Percentiles rank a stretch among this genome's conserved stretches.
phyloP scores from a whole-genome alignment of 2,888 invertebrate species.

The Meliscaeva auricollis region DNA sequence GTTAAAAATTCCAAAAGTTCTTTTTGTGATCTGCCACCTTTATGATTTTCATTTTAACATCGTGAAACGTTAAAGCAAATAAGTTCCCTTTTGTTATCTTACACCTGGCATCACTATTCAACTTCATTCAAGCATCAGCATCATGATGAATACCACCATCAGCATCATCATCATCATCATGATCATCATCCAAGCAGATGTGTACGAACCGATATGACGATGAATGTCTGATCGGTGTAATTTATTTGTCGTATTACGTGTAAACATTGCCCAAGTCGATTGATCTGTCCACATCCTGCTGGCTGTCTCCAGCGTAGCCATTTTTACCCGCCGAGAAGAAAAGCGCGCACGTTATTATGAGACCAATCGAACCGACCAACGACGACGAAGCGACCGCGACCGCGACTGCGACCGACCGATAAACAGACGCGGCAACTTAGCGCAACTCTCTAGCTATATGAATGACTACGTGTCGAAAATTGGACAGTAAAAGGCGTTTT shows the following conservation, averaged over 20 bases:
- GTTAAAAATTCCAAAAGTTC: too few species aligned
- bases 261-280: slow-evolving; percentile 82
- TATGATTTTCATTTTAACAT: too few species aligned
- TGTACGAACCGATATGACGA: slow-evolving; percentile 66
- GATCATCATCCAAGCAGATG: slow-evolving; percentile 56
- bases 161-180: slow-evolving; percentile 36
- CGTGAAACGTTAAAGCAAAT: too few species aligned
- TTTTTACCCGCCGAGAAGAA: slow-evolving; percentile 12
- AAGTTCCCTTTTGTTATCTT: neutral
- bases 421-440: slow-evolving; percentile 7
- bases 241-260: slow-evolving; percentile 84
- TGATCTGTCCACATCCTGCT: slow-evolving; percentile 76
- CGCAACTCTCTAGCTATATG: slow-evolving; percentile 73
- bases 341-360: slow-evolving; percentile 25
- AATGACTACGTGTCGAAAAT: slow-evolving; percentile 81
- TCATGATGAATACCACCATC: slow-evolving; percentile 23
- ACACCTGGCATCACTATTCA: slow-evolving; percentile 14
- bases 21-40: too few species aligned
- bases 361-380: neutral
- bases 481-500: slow-evolving; percentile 82
- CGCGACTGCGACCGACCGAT: too few species aligned
- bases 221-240: slow-evolving; percentile 79
- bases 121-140: slow-evolving; percentile 21
- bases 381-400: neutral
- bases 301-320: slow-evolving; percentile 63